A percentile compares a stretch with the other conserved stretches of the same genome.
Conservation (phyloP, 2,113 vertebrate genomes). For the Megaceryle torquata region DNA sequence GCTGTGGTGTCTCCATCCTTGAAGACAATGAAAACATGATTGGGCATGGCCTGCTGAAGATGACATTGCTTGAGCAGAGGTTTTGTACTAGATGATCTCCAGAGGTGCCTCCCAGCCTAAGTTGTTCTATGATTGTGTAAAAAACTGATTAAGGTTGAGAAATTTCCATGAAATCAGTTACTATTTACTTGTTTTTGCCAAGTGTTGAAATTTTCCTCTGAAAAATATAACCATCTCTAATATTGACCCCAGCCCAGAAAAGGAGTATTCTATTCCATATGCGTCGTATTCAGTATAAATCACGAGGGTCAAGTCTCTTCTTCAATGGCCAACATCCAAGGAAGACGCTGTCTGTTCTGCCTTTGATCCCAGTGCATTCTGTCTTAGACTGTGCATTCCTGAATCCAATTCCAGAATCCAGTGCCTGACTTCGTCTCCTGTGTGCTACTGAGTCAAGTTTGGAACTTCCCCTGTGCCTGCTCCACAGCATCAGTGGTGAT, state of each 20-base stretch:
- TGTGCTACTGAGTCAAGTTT: neutral
- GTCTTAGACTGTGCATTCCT: too few species aligned
- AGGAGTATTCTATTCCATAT: neutral
- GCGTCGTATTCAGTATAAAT: neutral
- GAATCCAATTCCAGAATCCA: too few species aligned
- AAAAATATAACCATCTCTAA: neutral
- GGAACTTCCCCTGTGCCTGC: neutral
- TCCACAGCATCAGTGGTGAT: neutral
- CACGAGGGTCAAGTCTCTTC: neutral
- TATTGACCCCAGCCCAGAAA: neutral
- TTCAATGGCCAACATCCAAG: neutral
- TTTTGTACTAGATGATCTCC: neutral
- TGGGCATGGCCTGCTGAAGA: fast-evolving
- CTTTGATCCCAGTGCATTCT: neutral
- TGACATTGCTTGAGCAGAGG: neutral
- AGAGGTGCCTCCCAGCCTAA: neutral
- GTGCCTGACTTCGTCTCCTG: neutral
- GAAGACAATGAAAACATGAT: neutral
- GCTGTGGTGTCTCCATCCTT: neutral
- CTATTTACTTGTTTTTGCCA: neutral
- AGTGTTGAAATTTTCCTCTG: neutral
- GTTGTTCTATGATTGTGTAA: neutral
- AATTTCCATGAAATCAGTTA: neutral
- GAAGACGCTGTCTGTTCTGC: neutral
- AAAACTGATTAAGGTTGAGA: neutral